A percentile compares a stretch with the other conserved stretches of the same genome.
phyloP scores from a whole-genome alignment of 2,113 vertebrate species.

The Pyrgilauda ruficollis region DNA sequence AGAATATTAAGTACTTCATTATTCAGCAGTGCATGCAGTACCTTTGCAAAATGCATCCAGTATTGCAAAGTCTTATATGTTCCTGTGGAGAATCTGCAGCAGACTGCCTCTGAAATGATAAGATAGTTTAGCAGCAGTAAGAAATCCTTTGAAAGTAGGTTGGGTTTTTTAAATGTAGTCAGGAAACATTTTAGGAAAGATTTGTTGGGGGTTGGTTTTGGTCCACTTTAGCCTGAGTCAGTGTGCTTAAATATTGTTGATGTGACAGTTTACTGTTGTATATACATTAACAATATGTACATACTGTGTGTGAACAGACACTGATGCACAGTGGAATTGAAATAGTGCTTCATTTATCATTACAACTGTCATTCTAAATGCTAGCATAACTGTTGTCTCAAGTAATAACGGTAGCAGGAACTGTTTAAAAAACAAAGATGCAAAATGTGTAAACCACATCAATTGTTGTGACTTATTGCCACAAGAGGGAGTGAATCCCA shows the following conservation, averaged over 20 bases:
- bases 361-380: background rate
- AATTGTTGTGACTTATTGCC: background rate
- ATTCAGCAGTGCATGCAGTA: background rate
- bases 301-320: background rate
- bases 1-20: constrained; percentile 20
- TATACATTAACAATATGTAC: background rate
- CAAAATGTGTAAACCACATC: background rate
- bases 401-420: background rate
- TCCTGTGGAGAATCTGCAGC: background rate
- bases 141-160: background rate
- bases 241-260: background rate
- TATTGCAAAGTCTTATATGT: background rate
- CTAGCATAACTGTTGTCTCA: background rate
- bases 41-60: background rate
- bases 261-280: background rate
- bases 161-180: background rate
- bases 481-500: constrained; percentile 50
- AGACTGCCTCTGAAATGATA: background rate
- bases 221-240: background rate
- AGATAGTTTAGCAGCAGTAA: background rate
- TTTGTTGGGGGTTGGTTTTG: background rate
- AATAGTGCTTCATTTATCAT: background rate
- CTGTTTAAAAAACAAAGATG: background rate
- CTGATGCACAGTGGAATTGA: background rate
- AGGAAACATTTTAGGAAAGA: background rate